These are phyloP conservation scores for Stigmatopora nigra DNA, from an alignment of 2,113 vertebrate genomes.

Conservation along the genomic window DNA sequence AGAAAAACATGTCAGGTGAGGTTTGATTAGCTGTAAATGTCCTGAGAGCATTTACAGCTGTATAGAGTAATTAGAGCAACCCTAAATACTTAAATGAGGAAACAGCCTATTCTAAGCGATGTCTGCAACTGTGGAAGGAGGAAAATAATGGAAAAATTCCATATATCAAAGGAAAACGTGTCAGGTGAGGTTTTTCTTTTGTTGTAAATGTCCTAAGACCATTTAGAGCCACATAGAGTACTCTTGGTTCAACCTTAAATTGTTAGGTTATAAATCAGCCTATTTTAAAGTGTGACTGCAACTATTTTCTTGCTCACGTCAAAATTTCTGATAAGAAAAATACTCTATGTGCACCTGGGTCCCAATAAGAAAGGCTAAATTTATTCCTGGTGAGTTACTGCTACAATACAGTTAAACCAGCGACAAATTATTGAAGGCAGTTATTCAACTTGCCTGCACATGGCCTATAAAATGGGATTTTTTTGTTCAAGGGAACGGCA, in stretches of 20 bases:
- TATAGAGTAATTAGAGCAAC: slow-evolving; percentile 6
- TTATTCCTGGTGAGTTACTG: slow-evolving; percentile 18
- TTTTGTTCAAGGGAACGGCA: slow-evolving; percentile 46
- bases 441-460: slow-evolving; percentile 46
- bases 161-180: slow-evolving; percentile 46
- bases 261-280: not conserved
- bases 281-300: too few relatives aligned
- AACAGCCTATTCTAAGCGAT: not conserved
- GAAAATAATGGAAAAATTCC: slow-evolving; percentile 19
- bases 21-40: slow-evolving; percentile 15
- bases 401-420: slow-evolving; percentile 34
- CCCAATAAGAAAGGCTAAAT: slow-evolving; percentile 28
- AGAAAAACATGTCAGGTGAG: slow-evolving; percentile 34
- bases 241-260: not conserved
- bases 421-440: slow-evolving; percentile 46
- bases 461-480: slow-evolving; percentile 56
- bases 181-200: slow-evolving; percentile 29
- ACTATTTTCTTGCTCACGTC: too few relatives aligned
- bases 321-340: slow-evolving; percentile 58
- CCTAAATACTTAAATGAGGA: not conserved
- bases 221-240: slow-evolving; percentile 21
- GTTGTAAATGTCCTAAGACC: slow-evolving; percentile 4
- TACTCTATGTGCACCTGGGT: slow-evolving; percentile 29
- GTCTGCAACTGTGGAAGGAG: slow-evolving; percentile 1
- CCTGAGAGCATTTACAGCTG: slow-evolving; percentile 21